Base-by-base conservation (phyloP, 2,888 invertebrate species). In the Drosophila neonasuta region DNA sequence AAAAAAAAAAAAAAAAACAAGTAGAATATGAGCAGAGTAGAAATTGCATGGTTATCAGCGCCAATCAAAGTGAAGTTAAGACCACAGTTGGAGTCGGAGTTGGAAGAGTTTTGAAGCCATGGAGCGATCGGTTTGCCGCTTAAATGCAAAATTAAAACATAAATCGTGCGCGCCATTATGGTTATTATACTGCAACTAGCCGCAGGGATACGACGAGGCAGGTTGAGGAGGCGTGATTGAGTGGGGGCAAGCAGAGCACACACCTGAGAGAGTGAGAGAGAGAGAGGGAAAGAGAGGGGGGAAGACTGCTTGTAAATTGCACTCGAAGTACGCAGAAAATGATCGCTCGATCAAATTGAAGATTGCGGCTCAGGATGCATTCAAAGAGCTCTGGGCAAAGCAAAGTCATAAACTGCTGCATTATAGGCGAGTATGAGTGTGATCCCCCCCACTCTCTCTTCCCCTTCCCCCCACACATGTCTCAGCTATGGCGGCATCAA, bases 81-180 rank as follows among this genome's bases (percentile, higher is more conserved):
- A 63, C 71, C 78, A 59, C 56, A 69, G 50, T 58, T 54, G 32
- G 13, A 60, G 46, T 24, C 68, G 10, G 3, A 13, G 52, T 29
- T 7, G 6, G 9, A 24, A 24, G 24, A 54, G 30, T 30, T 20
- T 32, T 34, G 6, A 17, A 29, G 15, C 17, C 42, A 17, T 34
- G 10, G 11, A 10, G 34, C 52, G 58, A 44, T 44, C 44, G 48
- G 39, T 56, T 60, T 49, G 61, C 69, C 56, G 74, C 80, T 77
- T 83, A 82, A 88, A 86, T 87, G 88, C 88, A 84, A 90, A 89
- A 89, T 90, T 89, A 89, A 89, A 90, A 89, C 85, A 88, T 82
- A 84, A 88, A 88, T 88, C 85, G 87, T 86, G 86, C 80, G 88
- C 79, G 82, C 87, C 88, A 89, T 89, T 87, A 89, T 88, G 87